These are phyloP conservation scores for Gavia stellata DNA, from an alignment of 2,113 vertebrate genomes.

Conservation along the genomic window DNA sequence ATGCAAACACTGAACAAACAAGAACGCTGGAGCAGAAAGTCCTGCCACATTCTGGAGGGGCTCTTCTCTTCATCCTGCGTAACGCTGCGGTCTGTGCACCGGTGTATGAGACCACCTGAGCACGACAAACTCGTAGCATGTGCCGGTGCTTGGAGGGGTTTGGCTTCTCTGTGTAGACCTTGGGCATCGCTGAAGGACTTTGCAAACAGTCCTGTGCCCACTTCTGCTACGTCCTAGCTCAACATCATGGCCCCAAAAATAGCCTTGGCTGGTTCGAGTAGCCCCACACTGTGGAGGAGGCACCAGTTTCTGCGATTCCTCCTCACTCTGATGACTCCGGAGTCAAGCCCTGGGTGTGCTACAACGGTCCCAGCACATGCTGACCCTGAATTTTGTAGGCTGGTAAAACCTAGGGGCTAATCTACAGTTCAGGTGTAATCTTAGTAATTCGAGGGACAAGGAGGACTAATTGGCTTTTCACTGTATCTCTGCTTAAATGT, in stretches of 20 bases:
- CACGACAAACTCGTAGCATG: fast-evolving
- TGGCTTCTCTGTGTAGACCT: background rate
- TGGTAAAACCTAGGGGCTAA: background rate
- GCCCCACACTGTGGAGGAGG: fast-evolving
- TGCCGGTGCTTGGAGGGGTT: fast-evolving
- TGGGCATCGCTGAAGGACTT: background rate
- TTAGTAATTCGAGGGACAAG: background rate
- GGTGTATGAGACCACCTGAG: fast-evolving
- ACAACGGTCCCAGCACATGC: background rate
- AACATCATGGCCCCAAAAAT: fast-evolving
- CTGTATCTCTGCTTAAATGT: background rate
- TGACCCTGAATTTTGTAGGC: background rate
- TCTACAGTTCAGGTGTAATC: background rate
- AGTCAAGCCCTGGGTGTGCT: background rate
- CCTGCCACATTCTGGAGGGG: background rate
- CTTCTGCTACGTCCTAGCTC: background rate
- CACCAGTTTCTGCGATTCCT: fast-evolving
- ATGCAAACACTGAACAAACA: background rate
- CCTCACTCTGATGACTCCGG: fast-evolving
- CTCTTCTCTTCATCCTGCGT: background rate
- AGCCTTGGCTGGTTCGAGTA: background rate
- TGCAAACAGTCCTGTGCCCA: too few species aligned
- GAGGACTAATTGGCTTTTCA: background rate
- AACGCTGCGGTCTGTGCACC: fast-evolving
- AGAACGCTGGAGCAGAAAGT: background rate